Percentiles rank a stretch among this genome's conserved stretches.
Conservation (phyloP, 2,888 invertebrate species). For the Orthonychiurus folsomi region DNA sequence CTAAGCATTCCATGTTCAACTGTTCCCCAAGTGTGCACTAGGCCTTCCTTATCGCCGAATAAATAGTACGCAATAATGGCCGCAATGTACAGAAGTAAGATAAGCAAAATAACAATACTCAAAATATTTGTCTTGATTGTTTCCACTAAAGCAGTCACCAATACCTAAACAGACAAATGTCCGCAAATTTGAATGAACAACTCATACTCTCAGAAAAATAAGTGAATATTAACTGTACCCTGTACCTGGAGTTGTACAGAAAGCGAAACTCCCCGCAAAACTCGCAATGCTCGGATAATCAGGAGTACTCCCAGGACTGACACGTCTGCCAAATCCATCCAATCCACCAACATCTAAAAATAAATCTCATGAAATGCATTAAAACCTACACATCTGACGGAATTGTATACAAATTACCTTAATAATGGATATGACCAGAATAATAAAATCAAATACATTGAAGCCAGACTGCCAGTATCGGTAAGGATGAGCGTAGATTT, state of each 20-base stretch:
- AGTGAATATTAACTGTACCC: not conserved
- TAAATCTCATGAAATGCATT: too few relatives aligned
- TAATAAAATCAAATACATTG: constrained; percentile 36
- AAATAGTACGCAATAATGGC: constrained; percentile 35
- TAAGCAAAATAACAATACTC: constrained; percentile 32
- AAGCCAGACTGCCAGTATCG: constrained; percentile 33
- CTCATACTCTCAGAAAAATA: not conserved
- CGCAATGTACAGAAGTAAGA: constrained; percentile 35
- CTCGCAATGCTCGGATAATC: constrained; percentile 31
- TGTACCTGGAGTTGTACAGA: constrained; percentile 34
- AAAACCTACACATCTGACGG: not conserved
- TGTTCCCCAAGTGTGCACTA: constrained; percentile 22
- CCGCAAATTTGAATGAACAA: not conserved
- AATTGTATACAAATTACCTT: constrained; percentile 25
- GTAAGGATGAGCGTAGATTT: constrained; percentile 35
- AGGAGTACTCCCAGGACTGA: constrained; percentile 25
- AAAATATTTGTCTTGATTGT: constrained; percentile 35
- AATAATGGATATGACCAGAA: constrained; percentile 27
- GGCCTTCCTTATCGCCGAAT: constrained; percentile 19
- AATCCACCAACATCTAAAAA: constrained; percentile 21
- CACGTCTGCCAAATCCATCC: constrained; percentile 21
- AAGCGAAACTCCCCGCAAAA: constrained; percentile 34
- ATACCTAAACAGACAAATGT: constrained; percentile 21
- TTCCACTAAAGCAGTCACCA: constrained; percentile 34
- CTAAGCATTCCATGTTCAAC: constrained; percentile 33